phyloP scores from a whole-genome alignment of 1,140 invertebrate species.

The Idris sp. region DNA sequence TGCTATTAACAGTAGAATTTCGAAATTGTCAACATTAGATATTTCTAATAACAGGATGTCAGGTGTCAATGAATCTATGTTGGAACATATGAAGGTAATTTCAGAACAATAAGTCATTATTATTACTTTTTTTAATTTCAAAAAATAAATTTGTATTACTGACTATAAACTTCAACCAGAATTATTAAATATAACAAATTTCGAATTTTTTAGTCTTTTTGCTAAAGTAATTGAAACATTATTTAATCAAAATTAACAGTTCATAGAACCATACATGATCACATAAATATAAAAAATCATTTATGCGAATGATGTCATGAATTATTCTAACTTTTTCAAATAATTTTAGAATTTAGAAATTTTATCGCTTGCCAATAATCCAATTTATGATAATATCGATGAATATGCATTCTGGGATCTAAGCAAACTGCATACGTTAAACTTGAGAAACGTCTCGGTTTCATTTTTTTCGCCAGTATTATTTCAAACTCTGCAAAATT shows the following conservation, averaged over 20 bases:
- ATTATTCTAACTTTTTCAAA: too few species aligned
- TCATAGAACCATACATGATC: too few species aligned
- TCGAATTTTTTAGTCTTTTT: too few species aligned
- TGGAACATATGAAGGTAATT: conserved; percentile 74
- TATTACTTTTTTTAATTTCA: too few species aligned
- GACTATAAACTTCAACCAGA: too few species aligned
- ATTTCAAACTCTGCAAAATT: conserved; percentile 68
- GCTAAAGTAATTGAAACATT: too few species aligned
- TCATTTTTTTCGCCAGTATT: conserved; percentile 64
- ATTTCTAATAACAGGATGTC: conserved; percentile 72
- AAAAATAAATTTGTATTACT: too few species aligned
- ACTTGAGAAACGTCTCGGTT: conserved; percentile 69
- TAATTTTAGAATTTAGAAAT: conserved; percentile 70
- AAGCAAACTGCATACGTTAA: conserved; percentile 63
- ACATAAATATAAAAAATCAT: too few species aligned
- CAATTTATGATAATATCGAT: conserved; percentile 71
- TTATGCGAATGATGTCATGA: too few species aligned
- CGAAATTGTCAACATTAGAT: conserved; percentile 71
- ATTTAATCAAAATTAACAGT: too few species aligned
- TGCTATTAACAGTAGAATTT: conserved; percentile 69
- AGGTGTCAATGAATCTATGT: conserved; percentile 73
- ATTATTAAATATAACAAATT: too few species aligned
- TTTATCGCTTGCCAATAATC: conserved; percentile 73
- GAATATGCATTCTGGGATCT: conserved; percentile 70
- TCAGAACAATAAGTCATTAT: too few species aligned